Evolutionary conservation across 1,140 invertebrate genomes (phyloP), one percentile per base, ranked within the genome.

Genomic region (Drosophila ogumai): DNA sequence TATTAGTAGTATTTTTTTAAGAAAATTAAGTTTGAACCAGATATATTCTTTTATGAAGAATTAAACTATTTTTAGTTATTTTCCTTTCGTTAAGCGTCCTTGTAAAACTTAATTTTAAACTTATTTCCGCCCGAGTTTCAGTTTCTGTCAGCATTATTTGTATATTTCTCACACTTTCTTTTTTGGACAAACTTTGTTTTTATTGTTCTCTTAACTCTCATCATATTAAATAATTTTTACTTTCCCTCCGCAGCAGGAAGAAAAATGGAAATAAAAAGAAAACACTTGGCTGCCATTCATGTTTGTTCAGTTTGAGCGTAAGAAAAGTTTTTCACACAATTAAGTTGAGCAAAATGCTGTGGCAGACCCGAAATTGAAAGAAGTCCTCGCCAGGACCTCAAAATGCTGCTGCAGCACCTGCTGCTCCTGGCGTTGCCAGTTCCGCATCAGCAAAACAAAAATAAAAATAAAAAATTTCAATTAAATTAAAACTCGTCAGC

Each of bases 321-420:
- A 32, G 49, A 52, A 84, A 84, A 84, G 25, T 85, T 84, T 84
- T 81, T 77, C 82, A 56, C 77, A 81, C 82, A 85, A 84, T 84
- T 84, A 85, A 84, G 77, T 77, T 43, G 58, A 38, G 59, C 55
- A 67, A 59, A 68, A 74, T 75, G 49, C 57, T 64, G 41, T 6
- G 77, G 59, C 49, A 43, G 38, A 69, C 31, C n/a, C 50, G 25
- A 44, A 50, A 52, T 71, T 61, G 41, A 56, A 58, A 61, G 17
- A 55, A 57, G 64, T 47, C 50, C 22, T 56, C 32, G 22, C 22
- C 38, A 72, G 28, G 66, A 72, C 54, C 54, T 47, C 50, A 31
- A 34, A 28, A 47, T 34, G 32, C 32, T 19, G 36, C 47, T 50
- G 32, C 57, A 56, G 46, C 47, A 49, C 57, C 54, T 50, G 43